These are phyloP conservation scores for Hyla sarda DNA, from an alignment of 2,113 vertebrate species.

Conservation along the genomic window DNA sequence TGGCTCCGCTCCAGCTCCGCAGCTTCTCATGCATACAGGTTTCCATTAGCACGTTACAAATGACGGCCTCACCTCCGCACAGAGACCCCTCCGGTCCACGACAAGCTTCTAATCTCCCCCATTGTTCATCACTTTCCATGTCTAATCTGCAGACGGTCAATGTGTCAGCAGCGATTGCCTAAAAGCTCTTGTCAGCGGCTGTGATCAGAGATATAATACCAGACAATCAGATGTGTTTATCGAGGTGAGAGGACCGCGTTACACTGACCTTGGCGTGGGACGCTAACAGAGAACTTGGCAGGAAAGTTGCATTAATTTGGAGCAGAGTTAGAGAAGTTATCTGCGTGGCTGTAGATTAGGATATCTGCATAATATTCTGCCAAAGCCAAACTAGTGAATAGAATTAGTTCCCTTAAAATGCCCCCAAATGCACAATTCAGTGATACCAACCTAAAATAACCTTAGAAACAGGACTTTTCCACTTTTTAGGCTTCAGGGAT, in stretches of 20 bases:
- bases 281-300: slow-evolving; percentile 46
- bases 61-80: slow-evolving; percentile 43
- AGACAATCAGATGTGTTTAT: slow-evolving; percentile 65
- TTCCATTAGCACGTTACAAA: slow-evolving; percentile 62
- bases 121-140: slow-evolving; percentile 64
- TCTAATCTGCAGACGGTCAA: slow-evolving; percentile 65
- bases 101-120: slow-evolving; percentile 64
- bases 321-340: background rate
- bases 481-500: too few species aligned
- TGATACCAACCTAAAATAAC: too few species aligned
- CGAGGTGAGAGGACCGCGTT: slow-evolving; percentile 60
- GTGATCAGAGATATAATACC: slow-evolving; percentile 68
- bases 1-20: fast-evolving
- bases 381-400: background rate
- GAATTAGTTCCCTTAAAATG: background rate
- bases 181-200: slow-evolving; percentile 62
- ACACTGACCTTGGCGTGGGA: slow-evolving; percentile 66
- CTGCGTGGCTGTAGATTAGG: background rate
- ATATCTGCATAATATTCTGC: background rate
- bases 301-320: background rate
- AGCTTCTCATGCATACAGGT: slow-evolving; percentile 14
- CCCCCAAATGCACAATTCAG: too few species aligned
- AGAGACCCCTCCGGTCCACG: slow-evolving; percentile 56
- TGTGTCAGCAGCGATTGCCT: slow-evolving; percentile 63
- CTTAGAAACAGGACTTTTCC: too few species aligned